phyloP scores from a whole-genome alignment of 2,113 vertebrate species.

The Phalacrocorax pelagicus region DNA sequence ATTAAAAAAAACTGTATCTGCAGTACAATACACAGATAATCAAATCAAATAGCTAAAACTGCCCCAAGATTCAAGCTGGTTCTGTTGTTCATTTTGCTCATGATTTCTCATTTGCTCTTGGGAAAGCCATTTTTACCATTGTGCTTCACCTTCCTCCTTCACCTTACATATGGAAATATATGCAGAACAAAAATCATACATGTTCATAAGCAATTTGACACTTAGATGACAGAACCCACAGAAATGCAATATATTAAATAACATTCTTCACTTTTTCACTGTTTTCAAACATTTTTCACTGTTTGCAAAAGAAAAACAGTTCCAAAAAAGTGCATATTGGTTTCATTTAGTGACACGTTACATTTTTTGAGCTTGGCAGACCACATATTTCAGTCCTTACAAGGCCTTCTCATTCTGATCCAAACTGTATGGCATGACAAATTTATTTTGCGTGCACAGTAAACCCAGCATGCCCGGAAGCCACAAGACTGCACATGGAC shows the following conservation, averaged over 20 bases:
- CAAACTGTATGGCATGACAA: not conserved
- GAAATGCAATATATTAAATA: not conserved
- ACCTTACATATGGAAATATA: not conserved
- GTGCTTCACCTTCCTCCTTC: not conserved
- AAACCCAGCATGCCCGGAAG: not conserved
- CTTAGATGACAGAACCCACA: not conserved
- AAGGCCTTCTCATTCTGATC: not conserved
- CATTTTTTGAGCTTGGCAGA: not conserved
- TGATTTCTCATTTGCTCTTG: not conserved
- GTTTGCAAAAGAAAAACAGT: not conserved
- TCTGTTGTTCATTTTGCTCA: not conserved
- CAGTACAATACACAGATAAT: not conserved
- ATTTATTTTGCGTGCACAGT: fast-evolving
- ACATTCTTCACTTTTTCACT: not conserved
- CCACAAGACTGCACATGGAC: not conserved
- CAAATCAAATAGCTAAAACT: not conserved
- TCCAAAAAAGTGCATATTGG: not conserved
- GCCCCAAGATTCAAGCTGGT: not conserved
- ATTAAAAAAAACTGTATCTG: not conserved
- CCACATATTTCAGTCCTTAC: not conserved
- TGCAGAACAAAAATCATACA: not conserved
- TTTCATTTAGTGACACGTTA: not conserved
- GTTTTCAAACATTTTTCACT: not conserved
- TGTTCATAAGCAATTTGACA: not conserved
- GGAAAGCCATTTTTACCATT: not conserved